Percentiles rank a stretch among this genome's conserved stretches.
Conservation (phyloP, 2,797 vertebrate species). For the Molossus alvarezi region DNA sequence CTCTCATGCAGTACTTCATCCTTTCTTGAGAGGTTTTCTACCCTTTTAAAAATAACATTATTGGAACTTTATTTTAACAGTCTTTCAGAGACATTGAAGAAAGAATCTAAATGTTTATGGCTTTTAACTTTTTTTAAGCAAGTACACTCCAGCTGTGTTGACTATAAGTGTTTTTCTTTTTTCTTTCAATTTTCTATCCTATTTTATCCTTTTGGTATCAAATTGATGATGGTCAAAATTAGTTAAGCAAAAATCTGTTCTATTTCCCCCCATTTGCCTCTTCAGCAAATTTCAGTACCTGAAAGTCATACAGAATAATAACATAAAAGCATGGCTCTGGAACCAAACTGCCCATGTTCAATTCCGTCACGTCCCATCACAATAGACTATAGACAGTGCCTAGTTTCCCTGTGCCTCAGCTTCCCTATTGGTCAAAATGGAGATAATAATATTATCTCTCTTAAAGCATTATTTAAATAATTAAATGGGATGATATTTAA, state of each 20-base stretch:
- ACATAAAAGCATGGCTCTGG: neutral
- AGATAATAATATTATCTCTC: neutral
- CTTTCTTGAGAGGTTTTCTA: conserved; percentile 20
- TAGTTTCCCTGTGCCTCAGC: neutral
- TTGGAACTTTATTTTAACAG: conserved; percentile 46
- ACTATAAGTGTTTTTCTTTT: neutral
- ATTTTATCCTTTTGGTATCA: conserved; percentile 23
- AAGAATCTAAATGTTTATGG: conserved; percentile 70
- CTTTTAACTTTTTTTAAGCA: conserved; percentile 68
- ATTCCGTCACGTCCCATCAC: neutral
- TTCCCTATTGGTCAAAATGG: neutral
- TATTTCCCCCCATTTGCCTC: conserved; percentile 24
- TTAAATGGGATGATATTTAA: neutral
- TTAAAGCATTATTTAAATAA: neutral
- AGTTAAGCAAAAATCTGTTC: conserved; percentile 43
- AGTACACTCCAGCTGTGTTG: conserved; percentile 55
- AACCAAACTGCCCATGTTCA: neutral
- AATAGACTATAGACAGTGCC: neutral
- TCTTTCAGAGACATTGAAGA: conserved; percentile 69
- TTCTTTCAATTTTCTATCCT: neutral
- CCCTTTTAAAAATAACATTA: conserved; percentile 70
- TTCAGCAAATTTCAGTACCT: conserved; percentile 38
- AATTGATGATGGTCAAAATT: conserved; percentile 10
- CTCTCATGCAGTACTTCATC: neutral
- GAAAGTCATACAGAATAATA: neutral